A percentile compares a stretch with the other conserved stretches of the same genome.
Evolutionary conservation across 2,113 vertebrate genomes (phyloP).

Genomic region (Laticauda laticaudata): DNA sequence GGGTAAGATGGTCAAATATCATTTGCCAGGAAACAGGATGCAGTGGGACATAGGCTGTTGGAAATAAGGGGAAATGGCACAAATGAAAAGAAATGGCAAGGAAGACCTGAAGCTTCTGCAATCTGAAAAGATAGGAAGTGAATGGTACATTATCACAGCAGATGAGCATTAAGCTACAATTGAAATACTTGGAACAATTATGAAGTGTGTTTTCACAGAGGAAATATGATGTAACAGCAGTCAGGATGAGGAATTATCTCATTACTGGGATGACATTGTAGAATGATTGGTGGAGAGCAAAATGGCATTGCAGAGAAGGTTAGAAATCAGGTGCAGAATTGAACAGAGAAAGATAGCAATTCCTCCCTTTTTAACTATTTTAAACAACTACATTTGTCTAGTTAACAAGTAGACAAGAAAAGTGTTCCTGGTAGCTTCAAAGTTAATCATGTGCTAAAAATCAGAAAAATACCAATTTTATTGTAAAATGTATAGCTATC

Average conservation of each 20-base stretch:
- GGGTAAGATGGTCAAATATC: background rate
- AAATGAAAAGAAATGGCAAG: background rate
- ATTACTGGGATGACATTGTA: background rate
- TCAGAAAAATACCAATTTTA: background rate
- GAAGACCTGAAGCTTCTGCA: background rate
- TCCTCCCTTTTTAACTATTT: background rate
- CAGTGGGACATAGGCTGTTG: background rate
- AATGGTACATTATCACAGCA: background rate
- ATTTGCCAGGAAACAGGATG: background rate
- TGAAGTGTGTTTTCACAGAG: background rate
- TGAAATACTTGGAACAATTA: background rate
- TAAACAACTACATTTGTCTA: too few relatives aligned
- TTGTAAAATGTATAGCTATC: background rate
- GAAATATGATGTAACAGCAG: background rate
- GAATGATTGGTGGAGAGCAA: background rate
- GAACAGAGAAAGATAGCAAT: background rate
- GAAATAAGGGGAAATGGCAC: background rate
- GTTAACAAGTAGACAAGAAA: background rate
- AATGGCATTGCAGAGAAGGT: background rate
- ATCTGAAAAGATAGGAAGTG: background rate
- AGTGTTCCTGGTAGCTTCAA: background rate
- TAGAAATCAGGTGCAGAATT: background rate
- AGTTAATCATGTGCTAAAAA: background rate
- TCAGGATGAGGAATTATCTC: background rate
- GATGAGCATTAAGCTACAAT: conserved; percentile 6